A percentile compares a stretch with the other conserved stretches of the same genome.
Conservation (phyloP, 2,888 invertebrate genomes). For the Tipula vernalis region DNA sequence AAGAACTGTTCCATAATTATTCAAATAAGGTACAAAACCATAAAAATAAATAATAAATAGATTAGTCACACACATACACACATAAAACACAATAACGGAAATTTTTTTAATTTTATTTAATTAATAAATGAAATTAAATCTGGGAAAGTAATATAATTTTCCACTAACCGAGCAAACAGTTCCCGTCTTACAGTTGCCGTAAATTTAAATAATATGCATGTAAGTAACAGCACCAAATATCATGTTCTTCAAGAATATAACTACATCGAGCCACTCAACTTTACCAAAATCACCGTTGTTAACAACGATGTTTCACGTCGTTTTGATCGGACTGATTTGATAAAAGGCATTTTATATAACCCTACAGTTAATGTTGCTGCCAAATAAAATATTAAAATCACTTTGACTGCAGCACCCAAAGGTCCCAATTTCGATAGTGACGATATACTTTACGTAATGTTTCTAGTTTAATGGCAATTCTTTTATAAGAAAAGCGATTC, state of each 20-base stretch:
- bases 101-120: constrained; percentile 13
- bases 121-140: constrained; percentile 35
- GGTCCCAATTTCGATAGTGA: constrained; percentile 89
- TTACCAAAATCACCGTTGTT: constrained; percentile 94
- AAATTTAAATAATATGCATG: constrained; percentile 82
- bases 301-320: constrained; percentile 76
- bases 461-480: constrained; percentile 81
- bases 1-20: too few species aligned
- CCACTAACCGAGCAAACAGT: constrained; percentile 70
- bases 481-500: too few species aligned
- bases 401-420: constrained; percentile 81
- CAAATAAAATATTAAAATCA: constrained; percentile 83
- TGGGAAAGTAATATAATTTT: constrained; percentile 43
- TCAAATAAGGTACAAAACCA: background rate
- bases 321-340: constrained; percentile 64
- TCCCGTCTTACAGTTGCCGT: constrained; percentile 83
- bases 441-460: constrained; percentile 83
- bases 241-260: constrained; percentile 87
- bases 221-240: constrained; percentile 82
- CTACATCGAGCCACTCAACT: constrained; percentile 94
- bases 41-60: background rate
- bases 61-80: background rate
- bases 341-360: constrained; percentile 76
- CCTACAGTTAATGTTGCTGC: constrained; percentile 90
- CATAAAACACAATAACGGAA: background rate